Evolutionary conservation across 2,797 vertebrate species (phyloP), one percentile per base, ranked within the genome.

Genomic region (Ceryle rudis): DNA sequence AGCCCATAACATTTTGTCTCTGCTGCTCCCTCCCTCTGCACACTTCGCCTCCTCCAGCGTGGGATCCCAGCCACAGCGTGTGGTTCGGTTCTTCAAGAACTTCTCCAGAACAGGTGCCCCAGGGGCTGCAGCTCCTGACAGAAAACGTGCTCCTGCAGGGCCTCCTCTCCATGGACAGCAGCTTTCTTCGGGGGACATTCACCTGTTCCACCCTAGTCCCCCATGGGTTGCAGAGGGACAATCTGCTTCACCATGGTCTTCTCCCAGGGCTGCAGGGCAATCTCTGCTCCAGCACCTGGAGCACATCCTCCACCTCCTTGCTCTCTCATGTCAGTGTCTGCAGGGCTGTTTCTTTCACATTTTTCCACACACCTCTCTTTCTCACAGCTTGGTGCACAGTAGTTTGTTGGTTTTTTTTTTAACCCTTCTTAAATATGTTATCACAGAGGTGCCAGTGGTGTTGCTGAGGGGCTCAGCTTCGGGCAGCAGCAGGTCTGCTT

Each of bases 61-160:
- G 18, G 3, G 6, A 1, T 62, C 22, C 55, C 10, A n/a, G 4
- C 62, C 15, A 33, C 0, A 1, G 20, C 7, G 7, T 35, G 7
- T 3, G 6, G 19, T 10, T 74, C 79, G 15, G 39, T 41, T 41
- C 39, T 82, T 49, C 35, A 51, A 23, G 16, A 55, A 67, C 31
- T 52, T 18, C 35, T 71, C 39, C 26, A 74, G 57, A 8, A 4
- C 4, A 6, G 21, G 10, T 41, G 25, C 9, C 31, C 35, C 11
- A 2, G 4, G 17, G 57, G 17, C 17, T 3, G 6, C 65, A 92
- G 39, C 7, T 16, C 28, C 37, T 60, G 41, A 14, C 19, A 29
- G 23, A 37, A 46, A 41, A 18, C 5, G 6, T 11, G 17, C 4
- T 51, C 10, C 58, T 61, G 33, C 2, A 9, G 49, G 15, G n/a